Percentiles rank a stretch among this genome's conserved stretches.
phyloP scores from a whole-genome alignment of 2,797 vertebrate species.

The Paramormyrops hopkinsi region DNA sequence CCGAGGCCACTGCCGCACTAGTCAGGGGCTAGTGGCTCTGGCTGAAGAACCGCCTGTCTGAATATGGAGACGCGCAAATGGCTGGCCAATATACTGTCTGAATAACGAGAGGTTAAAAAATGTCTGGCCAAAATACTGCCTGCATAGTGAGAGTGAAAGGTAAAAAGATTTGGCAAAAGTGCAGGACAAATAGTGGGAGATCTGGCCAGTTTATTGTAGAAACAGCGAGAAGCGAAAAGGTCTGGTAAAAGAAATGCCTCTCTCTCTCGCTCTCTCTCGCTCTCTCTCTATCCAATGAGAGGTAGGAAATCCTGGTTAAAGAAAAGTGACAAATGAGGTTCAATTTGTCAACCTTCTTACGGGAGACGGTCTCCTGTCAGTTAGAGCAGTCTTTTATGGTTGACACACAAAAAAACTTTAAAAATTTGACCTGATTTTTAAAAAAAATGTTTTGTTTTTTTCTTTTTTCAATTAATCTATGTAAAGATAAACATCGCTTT shows the following conservation, averaged over 20 bases:
- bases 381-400: not conserved
- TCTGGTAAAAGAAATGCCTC: not conserved
- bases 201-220: not conserved
- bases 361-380: not conserved
- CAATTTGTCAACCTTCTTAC: not conserved
- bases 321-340: not conserved
- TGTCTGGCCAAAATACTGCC: not conserved
- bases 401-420: not conserved
- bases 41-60: not conserved
- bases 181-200: not conserved
- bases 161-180: not conserved
- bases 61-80: not conserved
- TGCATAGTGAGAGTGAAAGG: not conserved
- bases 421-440: not conserved
- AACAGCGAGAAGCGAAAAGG: too few species aligned
- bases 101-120: not conserved
- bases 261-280: too few species aligned
- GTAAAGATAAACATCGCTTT: not conserved
- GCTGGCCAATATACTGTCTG: not conserved
- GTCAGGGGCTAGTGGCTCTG: slow-evolving; percentile 33
- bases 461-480: not conserved
- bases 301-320: not conserved
- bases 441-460: not conserved
- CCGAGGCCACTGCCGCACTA: slow-evolving; percentile 50
- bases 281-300: not conserved